Evolutionary conservation across 2,797 vertebrate species (phyloP).

Genomic region (Squalus acanthias): DNA sequence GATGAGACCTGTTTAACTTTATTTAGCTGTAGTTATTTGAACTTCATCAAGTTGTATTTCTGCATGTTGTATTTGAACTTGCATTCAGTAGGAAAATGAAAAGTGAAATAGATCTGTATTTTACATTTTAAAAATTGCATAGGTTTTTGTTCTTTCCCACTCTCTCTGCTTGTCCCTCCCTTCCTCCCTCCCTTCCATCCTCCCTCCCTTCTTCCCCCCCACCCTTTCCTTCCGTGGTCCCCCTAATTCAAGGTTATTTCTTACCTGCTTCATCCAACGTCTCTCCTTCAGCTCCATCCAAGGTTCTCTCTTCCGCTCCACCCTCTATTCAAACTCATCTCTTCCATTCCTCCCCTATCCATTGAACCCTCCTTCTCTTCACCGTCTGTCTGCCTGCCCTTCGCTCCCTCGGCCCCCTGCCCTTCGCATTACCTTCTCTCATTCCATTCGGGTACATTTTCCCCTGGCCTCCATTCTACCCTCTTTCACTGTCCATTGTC

Average conservation of each 20-base stretch:
- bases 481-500: not conserved
- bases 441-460: no score
- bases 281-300: no score
- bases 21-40: not conserved
- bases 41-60: not conserved
- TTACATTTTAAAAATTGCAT: slow-evolving; percentile 34
- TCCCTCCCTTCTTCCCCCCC: not conserved
- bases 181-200: not conserved
- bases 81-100: rapidly evolving
- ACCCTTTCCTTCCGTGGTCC: not conserved
- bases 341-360: no score
- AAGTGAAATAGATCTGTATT: not conserved
- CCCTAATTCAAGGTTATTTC: no score
- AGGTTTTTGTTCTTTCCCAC: slow-evolving; percentile 30
- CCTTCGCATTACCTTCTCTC: no score
- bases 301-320: no score
- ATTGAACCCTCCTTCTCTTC: slow-evolving; percentile 26
- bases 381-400: no score
- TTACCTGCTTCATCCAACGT: no score
- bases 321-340: no score
- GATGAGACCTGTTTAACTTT: not conserved
- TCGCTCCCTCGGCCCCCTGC: no score
- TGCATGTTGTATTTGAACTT: not conserved
- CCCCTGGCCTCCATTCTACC: no score
- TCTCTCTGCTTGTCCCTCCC: not conserved